These are phyloP conservation scores for Protonibea diacanthus DNA, from an alignment of 2,797 vertebrate genomes.

Conservation along the genomic window DNA sequence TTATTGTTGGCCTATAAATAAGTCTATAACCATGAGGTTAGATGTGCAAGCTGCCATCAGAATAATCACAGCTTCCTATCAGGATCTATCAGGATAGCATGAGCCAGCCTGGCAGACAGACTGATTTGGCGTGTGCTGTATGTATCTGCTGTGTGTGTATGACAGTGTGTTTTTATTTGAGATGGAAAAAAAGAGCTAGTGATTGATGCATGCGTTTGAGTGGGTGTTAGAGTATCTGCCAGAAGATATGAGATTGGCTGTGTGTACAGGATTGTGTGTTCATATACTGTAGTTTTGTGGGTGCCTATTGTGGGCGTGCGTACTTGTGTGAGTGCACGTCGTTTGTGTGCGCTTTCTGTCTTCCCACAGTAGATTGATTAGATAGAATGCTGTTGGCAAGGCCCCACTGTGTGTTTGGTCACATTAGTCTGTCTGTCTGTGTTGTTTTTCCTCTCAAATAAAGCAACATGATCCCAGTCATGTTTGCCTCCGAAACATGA, in stretches of 20 bases:
- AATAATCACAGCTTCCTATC: constrained; percentile 69
- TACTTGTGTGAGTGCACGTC: constrained; percentile 31
- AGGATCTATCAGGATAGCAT: constrained; percentile 51
- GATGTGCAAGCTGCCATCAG: constrained; percentile 48
- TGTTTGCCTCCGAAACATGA: constrained; percentile 68
- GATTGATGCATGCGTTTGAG: constrained; percentile 72
- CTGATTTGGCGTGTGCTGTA: constrained; percentile 38
- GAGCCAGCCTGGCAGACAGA: constrained; percentile 55
- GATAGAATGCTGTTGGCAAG: constrained; percentile 62
- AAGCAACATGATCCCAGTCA: constrained; percentile 67
- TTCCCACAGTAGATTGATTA: constrained; percentile 74
- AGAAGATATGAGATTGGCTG: constrained; percentile 63
- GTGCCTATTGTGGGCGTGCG: constrained; percentile 38
- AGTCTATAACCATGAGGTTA: constrained; percentile 47
- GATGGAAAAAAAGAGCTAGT: constrained; percentile 35
- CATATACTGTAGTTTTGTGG: constrained; percentile 34
- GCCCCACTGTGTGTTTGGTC: constrained; percentile 62
- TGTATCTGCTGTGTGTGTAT: constrained; percentile 38
- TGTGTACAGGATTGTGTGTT: constrained; percentile 28
- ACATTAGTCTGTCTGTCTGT: constrained; percentile 57
- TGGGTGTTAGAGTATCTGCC: constrained; percentile 68
- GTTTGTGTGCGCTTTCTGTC: constrained; percentile 54
- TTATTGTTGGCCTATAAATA: constrained; percentile 60
- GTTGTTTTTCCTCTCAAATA: constrained; percentile 67
- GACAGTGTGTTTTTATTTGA: constrained; percentile 55